A percentile compares a stretch with the other conserved stretches of the same genome.
These are phyloP conservation scores for Mylabris sibirica DNA, from an alignment of 2,888 invertebrate genomes.

Conservation along the genomic window DNA sequence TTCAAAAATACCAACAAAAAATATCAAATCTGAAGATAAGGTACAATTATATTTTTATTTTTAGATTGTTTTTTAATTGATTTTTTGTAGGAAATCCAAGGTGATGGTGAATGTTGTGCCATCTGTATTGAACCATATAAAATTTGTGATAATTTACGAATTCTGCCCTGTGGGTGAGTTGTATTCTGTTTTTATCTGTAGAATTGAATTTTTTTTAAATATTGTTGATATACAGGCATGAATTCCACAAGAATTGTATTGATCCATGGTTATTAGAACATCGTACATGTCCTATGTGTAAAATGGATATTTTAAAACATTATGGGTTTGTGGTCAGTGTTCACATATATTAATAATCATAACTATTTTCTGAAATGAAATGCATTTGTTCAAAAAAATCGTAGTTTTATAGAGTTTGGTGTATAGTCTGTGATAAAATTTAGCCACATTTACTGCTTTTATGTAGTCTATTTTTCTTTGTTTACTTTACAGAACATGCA, in stretches of 20 bases:
- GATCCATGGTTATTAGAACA: slow-evolving; percentile 96
- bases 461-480: slow-evolving; percentile 30
- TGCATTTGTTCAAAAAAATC: too few relatives aligned
- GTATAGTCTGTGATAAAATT: slow-evolving; percentile 44
- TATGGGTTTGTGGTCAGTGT: slow-evolving; percentile 85
- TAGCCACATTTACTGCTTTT: slow-evolving; percentile 43
- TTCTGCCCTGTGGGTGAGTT: slow-evolving; percentile 89
- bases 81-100: slow-evolving; percentile 72
- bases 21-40: slow-evolving; percentile 85
- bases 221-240: slow-evolving; percentile 72
- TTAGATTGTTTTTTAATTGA: slow-evolving; percentile 18
- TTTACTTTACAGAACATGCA: slow-evolving; percentile 38
- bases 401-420: slow-evolving; percentile 19
- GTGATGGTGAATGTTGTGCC: slow-evolving; percentile 91
- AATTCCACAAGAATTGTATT: slow-evolving; percentile 95
- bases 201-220: background rate
- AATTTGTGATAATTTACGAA: slow-evolving; percentile 83
- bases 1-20: slow-evolving; percentile 90
- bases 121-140: slow-evolving; percentile 95
- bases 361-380: slow-evolving; percentile 20
- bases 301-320: slow-evolving; percentile 92
- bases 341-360: slow-evolving; percentile 47
- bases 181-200: background rate
- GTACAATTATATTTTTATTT: slow-evolving; percentile 62
- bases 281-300: slow-evolving; percentile 96